phyloP scores from a whole-genome alignment of 2,888 invertebrate species.

The Lypha dubia region DNA sequence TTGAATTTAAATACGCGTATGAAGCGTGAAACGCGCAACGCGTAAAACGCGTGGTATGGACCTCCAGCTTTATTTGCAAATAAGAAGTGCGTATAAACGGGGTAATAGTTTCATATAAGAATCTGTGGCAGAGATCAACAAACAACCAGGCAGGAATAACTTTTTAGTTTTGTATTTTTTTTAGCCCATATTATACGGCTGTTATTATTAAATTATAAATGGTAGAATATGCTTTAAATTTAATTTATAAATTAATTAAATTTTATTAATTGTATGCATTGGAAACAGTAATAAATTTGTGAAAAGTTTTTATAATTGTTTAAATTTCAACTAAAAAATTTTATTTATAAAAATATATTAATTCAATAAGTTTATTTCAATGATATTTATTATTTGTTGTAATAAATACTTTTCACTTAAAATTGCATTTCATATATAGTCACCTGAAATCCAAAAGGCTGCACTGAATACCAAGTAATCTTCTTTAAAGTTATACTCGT shows the following conservation, averaged over 20 bases:
- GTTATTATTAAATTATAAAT: background rate
- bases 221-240: background rate
- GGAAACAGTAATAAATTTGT: conserved; percentile 28
- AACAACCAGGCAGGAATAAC: too few species aligned
- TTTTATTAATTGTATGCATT: conserved; percentile 26
- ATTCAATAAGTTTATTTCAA: conserved; percentile 15
- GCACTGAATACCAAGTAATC: too few species aligned
- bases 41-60: too few species aligned
- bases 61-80: too few species aligned
- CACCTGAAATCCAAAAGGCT: too few species aligned
- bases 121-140: too few species aligned
- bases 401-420: background rate
- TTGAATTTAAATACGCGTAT: too few species aligned
- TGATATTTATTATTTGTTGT: conserved; percentile 31
- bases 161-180: background rate
- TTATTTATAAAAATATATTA: background rate
- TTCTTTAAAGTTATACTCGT: too few species aligned
- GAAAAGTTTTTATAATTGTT: background rate
- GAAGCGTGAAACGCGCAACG: too few species aligned
- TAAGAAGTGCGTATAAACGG: too few species aligned
- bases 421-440: background rate
- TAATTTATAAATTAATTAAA: conserved; percentile 14
- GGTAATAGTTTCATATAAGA: too few species aligned
- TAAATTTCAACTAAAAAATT: background rate
- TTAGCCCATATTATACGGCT: background rate